Conservation (phyloP, 2,888 invertebrate species). For the Torymus auratus region DNA sequence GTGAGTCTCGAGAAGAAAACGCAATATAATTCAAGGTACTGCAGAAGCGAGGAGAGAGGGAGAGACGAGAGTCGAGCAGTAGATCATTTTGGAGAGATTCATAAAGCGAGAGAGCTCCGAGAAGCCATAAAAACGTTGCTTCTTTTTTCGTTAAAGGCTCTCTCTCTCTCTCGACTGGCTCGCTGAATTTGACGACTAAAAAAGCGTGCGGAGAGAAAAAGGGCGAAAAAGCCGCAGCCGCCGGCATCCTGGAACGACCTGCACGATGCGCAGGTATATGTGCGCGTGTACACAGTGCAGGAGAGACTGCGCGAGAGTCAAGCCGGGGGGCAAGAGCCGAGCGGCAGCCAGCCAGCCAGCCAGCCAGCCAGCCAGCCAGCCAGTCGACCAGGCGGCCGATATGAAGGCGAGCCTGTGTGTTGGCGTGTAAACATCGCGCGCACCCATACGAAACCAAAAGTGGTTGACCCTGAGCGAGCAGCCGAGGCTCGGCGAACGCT, state of each 20-base stretch:
- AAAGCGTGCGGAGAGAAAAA: slow-evolving; percentile 23
- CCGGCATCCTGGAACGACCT: slow-evolving; percentile 30
- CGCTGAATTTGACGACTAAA: slow-evolving; percentile 48
- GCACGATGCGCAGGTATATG: not conserved
- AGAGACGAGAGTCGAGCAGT: not conserved
- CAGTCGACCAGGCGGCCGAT: slow-evolving; percentile 39
- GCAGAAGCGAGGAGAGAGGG: not conserved
- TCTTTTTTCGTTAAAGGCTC: slow-evolving; percentile 4
- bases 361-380: slow-evolving; percentile 5
- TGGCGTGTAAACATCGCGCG: slow-evolving; percentile 65
- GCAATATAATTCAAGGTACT: too few relatives aligned
- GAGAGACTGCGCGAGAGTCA: not conserved
- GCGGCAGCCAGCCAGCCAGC: slow-evolving; percentile 16
- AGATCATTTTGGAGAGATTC: slow-evolving; percentile 52
- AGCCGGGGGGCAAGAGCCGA: slow-evolving; percentile 43
- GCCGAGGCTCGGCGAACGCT: not conserved
- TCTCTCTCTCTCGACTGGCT: not conserved
- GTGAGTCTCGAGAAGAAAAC: too few relatives aligned
- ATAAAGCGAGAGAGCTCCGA: slow-evolving; percentile 3
- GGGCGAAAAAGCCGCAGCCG: not conserved
- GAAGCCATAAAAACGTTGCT: slow-evolving; percentile 51
- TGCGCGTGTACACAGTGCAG: not conserved
- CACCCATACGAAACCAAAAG: slow-evolving; percentile 70
- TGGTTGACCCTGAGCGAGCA: slow-evolving; percentile 74
- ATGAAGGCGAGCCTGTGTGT: slow-evolving; percentile 58